Evolutionary conservation across 2,888 invertebrate species (phyloP).

Genomic region (Neoascia interrupta): DNA sequence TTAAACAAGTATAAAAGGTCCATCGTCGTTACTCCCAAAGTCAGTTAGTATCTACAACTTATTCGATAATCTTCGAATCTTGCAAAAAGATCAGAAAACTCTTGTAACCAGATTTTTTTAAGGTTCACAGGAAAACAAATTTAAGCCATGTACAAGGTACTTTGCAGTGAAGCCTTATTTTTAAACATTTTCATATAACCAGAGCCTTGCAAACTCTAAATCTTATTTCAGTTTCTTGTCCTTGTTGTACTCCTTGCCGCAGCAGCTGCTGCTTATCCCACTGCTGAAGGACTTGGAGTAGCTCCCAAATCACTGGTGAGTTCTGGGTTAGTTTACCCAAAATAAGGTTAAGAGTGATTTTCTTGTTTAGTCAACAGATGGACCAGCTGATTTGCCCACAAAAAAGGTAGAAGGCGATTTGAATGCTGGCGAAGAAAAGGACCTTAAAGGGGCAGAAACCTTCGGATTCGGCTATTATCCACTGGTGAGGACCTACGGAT

Average conservation of each 20-base stretch:
- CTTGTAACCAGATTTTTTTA: conserved; percentile 14
- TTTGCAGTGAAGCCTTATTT: neutral
- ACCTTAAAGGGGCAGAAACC: conserved; percentile 72
- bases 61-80: conserved; percentile 46
- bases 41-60: conserved; percentile 57
- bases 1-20: conserved; percentile 55
- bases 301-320: conserved; percentile 18
- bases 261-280: conserved; percentile 21
- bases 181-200: neutral
- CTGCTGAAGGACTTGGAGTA: conserved; percentile 45
- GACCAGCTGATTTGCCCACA: conserved; percentile 20
- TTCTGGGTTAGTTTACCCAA: neutral
- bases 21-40: conserved; percentile 5
- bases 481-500: conserved; percentile 56
- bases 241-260: conserved; percentile 45
- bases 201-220: neutral
- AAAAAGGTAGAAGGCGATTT: conserved; percentile 35
- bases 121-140: neutral
- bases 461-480: conserved; percentile 73
- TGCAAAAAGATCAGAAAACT: conserved; percentile 14
- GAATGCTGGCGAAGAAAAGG: conserved; percentile 47
- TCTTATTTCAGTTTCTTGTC: conserved; percentile 45
- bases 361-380: conserved; percentile 14
- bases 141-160: conserved; percentile 55
- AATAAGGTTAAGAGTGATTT: neutral